Conservation (phyloP, 2,888 invertebrate species). For the Sipha maydis region DNA sequence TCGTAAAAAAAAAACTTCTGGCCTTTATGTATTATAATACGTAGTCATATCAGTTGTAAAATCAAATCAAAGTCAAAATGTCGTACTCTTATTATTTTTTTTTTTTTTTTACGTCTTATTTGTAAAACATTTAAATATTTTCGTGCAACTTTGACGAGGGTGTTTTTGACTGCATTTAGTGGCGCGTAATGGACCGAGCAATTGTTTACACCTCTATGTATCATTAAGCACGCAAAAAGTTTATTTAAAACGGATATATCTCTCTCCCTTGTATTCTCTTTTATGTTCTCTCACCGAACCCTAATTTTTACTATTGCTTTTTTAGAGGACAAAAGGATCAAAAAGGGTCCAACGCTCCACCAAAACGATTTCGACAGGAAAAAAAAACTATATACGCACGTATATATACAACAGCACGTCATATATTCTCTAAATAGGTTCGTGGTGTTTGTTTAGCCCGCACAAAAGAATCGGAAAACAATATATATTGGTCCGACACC, state of each 20-base stretch:
- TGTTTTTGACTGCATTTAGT: constrained; percentile 51
- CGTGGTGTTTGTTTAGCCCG: constrained; percentile 58
- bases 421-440: constrained; percentile 59
- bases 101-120: neutral
- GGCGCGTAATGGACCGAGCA: constrained; percentile 59
- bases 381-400: constrained; percentile 22
- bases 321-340: constrained; percentile 57
- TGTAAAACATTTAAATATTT: constrained; percentile 9
- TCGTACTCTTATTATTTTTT: neutral
- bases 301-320: constrained; percentile 62
- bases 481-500: constrained; percentile 55
- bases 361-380: constrained; percentile 57
- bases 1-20: no score
- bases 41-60: neutral
- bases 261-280: constrained; percentile 45
- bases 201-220: constrained; percentile 62
- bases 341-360: constrained; percentile 43
- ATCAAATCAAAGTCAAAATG: neutral
- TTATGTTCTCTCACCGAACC: constrained; percentile 56
- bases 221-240: constrained; percentile 62
- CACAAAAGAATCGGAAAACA: constrained; percentile 60
- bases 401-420: neutral
- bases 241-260: constrained; percentile 62
- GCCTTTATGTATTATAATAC: neutral
- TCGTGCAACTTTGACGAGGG: constrained; percentile 14